phyloP scores from a whole-genome alignment of 2,113 vertebrate species.

The Rhinichthys klamathensis region DNA sequence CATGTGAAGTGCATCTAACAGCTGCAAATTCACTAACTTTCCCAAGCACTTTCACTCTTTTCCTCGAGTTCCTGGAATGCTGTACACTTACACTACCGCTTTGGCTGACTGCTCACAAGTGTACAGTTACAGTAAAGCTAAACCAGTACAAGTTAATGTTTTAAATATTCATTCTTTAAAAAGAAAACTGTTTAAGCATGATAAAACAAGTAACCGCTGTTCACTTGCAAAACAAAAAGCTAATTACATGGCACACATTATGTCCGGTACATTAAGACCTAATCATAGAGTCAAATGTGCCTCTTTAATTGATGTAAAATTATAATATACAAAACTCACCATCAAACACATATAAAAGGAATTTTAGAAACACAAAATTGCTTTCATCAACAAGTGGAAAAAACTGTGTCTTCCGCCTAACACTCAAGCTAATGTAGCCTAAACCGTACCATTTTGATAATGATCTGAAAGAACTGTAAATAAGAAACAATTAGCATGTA shows the following conservation, averaged over 20 bases:
- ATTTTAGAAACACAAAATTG: slow-evolving; percentile 63
- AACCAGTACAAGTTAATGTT: too few species aligned
- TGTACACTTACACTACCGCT: slow-evolving; percentile 32
- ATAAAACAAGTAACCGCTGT: neutral
- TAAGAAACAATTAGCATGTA: slow-evolving; percentile 73
- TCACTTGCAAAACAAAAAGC: neutral
- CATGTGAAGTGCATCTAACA: slow-evolving; percentile 26
- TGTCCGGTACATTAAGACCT: neutral
- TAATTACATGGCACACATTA: neutral
- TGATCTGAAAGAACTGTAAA: slow-evolving; percentile 69
- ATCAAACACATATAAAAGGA: slow-evolving; percentile 50
- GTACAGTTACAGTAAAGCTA: slow-evolving; percentile 22
- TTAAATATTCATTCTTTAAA: too few species aligned
- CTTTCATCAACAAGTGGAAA: slow-evolving; percentile 69
- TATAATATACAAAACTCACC: neutral
- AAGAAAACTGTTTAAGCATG: neutral
- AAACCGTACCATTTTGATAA: slow-evolving; percentile 54
- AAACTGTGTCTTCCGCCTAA: slow-evolving; percentile 34
- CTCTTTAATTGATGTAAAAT: neutral
- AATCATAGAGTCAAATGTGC: neutral
- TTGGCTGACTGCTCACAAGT: slow-evolving; percentile 26
- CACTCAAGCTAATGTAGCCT: neutral
- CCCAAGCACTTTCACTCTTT: slow-evolving; percentile 6
- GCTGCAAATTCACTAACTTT: slow-evolving; percentile 39
- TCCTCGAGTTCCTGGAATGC: slow-evolving; percentile 21